These are phyloP conservation scores for Pseudochirops corinnae DNA, from an alignment of 2,797 vertebrate genomes.

Conservation along the genomic window DNA sequence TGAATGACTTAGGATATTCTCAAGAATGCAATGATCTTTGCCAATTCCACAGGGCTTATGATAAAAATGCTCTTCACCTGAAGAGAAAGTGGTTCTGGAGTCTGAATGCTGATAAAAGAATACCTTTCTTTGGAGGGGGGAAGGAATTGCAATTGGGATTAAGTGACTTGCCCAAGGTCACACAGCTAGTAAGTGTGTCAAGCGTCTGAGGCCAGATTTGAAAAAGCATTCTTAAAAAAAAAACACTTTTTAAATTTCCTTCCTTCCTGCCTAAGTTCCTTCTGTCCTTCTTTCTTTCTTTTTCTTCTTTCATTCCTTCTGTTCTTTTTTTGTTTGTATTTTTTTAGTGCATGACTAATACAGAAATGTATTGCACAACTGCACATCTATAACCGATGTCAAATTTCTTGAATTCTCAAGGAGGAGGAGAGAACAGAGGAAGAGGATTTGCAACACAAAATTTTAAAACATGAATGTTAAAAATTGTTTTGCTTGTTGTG, in stretches of 20 bases:
- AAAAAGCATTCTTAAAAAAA: too few relatives aligned
- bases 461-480: not conserved
- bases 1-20: not conserved
- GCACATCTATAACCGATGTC: not conserved
- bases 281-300: too few relatives aligned
- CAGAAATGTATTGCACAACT: not conserved
- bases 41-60: not conserved
- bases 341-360: not conserved
- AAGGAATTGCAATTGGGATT: too few relatives aligned
- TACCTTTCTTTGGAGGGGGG: not conserved
- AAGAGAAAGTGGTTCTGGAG: not conserved
- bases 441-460: not conserved
- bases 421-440: not conserved
- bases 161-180: too few relatives aligned
- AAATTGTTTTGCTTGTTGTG: not conserved
- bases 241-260: too few relatives aligned
- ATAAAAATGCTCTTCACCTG: not conserved
- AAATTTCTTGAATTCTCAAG: not conserved
- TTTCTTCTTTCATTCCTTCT: not conserved
- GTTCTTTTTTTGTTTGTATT: not conserved
- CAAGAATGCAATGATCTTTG: not conserved
- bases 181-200: too few relatives aligned
- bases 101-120: not conserved
- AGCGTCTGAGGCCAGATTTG: too few relatives aligned
- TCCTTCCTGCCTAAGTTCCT: too few relatives aligned